phyloP scores from a whole-genome alignment of 1,140 invertebrate genomes.

The Cyrtorhinus lividipennis region DNA sequence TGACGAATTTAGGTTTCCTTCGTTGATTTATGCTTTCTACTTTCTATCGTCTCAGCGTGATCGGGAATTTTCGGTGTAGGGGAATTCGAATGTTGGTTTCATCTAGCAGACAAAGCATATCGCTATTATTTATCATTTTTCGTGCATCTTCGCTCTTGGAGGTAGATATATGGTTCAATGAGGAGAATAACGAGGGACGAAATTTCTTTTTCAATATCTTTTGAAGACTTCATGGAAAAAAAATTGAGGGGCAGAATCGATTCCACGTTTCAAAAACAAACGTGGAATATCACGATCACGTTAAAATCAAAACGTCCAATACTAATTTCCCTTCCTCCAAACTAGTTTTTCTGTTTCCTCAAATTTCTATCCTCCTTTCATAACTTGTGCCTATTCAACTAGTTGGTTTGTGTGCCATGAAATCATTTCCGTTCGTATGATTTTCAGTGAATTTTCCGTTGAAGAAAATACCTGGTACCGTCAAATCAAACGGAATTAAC shows the following conservation, averaged over 20 bases:
- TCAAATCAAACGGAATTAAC: background rate
- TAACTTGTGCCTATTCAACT: background rate
- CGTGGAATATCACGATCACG: too few species aligned
- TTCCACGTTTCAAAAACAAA: too few species aligned
- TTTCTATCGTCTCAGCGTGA: background rate
- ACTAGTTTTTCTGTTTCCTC: conserved; percentile 3
- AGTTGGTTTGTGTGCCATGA: background rate
- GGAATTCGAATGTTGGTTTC: background rate
- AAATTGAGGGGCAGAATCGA: too few species aligned
- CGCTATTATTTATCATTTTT: background rate
- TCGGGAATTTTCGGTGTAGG: background rate
- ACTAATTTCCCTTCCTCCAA: too few species aligned
- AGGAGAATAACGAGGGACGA: background rate
- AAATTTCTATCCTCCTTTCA: background rate
- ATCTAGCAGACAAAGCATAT: conserved; percentile 12
- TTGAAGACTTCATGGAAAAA: background rate
- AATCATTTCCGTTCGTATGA: background rate
- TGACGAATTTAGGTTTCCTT: background rate
- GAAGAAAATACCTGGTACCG: background rate
- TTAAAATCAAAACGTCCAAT: too few species aligned
- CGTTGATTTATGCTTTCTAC: background rate
- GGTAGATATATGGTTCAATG: too few species aligned
- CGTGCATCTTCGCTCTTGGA: too few species aligned
- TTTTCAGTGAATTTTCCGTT: background rate
- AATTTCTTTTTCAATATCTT: background rate